phyloP scores from a whole-genome alignment of 2,797 vertebrate species.

The Erpetoichthys calabaricus region DNA sequence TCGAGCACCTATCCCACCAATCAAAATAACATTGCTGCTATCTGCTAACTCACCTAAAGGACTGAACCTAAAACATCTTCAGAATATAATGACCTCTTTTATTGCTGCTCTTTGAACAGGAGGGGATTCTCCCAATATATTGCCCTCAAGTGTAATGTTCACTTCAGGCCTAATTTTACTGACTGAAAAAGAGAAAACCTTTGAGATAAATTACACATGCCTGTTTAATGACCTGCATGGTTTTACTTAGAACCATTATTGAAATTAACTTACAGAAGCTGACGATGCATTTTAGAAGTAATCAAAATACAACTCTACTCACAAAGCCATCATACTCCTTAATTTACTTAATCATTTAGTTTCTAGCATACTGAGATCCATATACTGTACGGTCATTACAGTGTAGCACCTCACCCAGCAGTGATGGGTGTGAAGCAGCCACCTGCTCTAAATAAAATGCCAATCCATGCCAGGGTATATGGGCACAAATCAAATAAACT shows the following conservation, averaged over 20 bases:
- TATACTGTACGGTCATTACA: too few relatives aligned
- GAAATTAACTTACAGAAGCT: too few relatives aligned
- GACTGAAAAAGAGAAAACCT: constrained; percentile 21
- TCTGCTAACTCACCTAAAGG: neutral
- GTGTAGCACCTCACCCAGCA: too few relatives aligned
- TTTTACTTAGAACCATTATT: neutral
- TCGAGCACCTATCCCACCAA: neutral
- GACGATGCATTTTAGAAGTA: too few relatives aligned
- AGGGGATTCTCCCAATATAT: constrained; percentile 36
- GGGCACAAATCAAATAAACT: too few relatives aligned
- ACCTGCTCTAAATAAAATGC: too few relatives aligned
- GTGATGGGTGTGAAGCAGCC: too few relatives aligned
- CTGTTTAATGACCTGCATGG: constrained; percentile 2
- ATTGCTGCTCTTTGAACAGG: constrained; percentile 33
- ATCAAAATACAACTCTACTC: too few relatives aligned
- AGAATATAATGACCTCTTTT: constrained; percentile 35
- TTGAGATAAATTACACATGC: constrained; percentile 17
- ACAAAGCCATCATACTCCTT: too few relatives aligned
- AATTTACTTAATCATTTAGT: too few relatives aligned
- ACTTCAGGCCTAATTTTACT: constrained; percentile 17
- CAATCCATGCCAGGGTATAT: too few relatives aligned
- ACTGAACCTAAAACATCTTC: constrained; percentile 23
- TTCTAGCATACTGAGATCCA: too few relatives aligned
- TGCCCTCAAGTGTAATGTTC: constrained; percentile 23
- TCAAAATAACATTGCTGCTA: neutral